Evolutionary conservation across 2,797 vertebrate species (phyloP).

Genomic region (Enteromius thamalakanensis): DNA sequence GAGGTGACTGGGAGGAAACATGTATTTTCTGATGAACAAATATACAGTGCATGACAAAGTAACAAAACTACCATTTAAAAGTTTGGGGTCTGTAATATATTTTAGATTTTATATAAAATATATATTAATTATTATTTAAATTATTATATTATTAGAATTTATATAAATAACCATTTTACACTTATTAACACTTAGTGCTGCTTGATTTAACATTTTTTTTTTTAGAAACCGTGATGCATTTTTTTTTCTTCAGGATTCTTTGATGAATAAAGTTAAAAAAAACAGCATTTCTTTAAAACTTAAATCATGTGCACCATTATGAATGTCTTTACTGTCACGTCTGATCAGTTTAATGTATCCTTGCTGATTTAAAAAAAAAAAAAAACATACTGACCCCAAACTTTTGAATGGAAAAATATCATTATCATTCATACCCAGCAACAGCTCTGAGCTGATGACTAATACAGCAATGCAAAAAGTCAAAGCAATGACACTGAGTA

Average conservation of each 20-base stretch:
- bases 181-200: neutral
- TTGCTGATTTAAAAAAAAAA: neutral
- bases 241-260: neutral
- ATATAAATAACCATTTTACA: neutral
- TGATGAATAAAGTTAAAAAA: neutral
- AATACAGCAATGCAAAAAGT: constrained; percentile 4
- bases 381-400: neutral
- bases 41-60: neutral
- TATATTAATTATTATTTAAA: neutral
- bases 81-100: neutral
- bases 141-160: neutral
- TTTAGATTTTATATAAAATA: neutral
- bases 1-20: neutral
- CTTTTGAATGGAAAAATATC: neutral
- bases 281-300: neutral
- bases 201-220: neutral
- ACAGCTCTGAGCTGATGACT: neutral
- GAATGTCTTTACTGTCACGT: neutral
- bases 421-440: neutral
- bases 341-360: neutral
- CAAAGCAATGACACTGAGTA: neutral
- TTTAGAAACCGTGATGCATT: neutral
- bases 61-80: neutral
- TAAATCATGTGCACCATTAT: neutral
- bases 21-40: neutral